These are phyloP conservation scores for Plagiodera versicolora DNA, from an alignment of 2,888 invertebrate genomes.

Conservation along the genomic window DNA sequence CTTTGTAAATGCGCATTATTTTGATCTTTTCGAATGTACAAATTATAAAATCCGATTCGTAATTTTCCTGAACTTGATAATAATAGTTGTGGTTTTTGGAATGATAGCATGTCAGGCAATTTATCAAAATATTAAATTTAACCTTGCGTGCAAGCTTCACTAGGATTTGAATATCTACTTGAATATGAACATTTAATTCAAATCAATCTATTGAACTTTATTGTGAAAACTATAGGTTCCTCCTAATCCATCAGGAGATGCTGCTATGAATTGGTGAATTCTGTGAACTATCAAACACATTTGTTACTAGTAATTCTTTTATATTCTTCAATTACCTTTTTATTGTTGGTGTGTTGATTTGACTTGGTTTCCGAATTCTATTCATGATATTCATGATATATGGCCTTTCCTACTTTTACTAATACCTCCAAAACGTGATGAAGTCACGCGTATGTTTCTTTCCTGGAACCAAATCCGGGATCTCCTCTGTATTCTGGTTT, in stretches of 20 bases:
- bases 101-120: background rate
- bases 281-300: constrained; percentile 6
- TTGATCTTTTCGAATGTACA: constrained; percentile 14
- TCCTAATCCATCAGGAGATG: constrained; percentile 18
- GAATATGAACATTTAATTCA: constrained; percentile 20
- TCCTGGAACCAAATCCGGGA: constrained; percentile 4
- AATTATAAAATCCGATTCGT: constrained; percentile 11
- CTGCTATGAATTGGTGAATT: constrained; percentile 17
- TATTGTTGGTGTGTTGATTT: background rate
- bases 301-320: background rate
- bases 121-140: constrained; percentile 5
- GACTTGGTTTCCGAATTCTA: background rate
- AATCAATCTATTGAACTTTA: constrained; percentile 16
- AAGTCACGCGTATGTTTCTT: constrained; percentile 3
- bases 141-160: constrained; percentile 1
- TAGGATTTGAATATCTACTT: constrained; percentile 2
- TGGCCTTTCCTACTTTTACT: background rate
- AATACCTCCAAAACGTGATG: constrained; percentile 7
- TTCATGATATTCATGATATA: background rate
- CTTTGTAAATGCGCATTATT: constrained; percentile 1
- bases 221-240: too few relatives aligned
- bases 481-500: background rate
- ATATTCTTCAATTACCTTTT: background rate
- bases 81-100: constrained; percentile 10
- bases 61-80: constrained; percentile 19